phyloP scores from a whole-genome alignment of 2,888 invertebrate genomes.

The Dasypolia templi region DNA sequence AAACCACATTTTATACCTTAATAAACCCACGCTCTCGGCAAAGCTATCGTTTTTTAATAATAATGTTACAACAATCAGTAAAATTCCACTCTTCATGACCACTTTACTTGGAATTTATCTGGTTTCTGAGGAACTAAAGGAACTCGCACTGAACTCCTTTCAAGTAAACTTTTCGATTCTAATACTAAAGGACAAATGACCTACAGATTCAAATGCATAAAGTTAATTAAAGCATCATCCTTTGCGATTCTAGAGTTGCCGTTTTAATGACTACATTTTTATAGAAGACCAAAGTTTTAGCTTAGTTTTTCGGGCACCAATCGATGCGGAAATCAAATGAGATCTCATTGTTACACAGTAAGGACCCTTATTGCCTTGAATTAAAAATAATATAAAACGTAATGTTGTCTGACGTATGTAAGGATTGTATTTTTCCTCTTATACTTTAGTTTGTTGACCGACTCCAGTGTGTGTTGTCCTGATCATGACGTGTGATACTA shows the following conservation, averaged over 20 bases:
- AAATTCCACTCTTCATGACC: slow-evolving; percentile 10
- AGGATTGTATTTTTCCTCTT: slow-evolving; percentile 63
- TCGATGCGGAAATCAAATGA: slow-evolving; percentile 58
- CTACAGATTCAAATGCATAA: not conserved
- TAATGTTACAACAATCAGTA: not conserved
- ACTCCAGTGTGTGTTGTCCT: slow-evolving; percentile 44
- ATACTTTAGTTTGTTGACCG: slow-evolving; percentile 52
- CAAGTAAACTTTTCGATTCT: not conserved
- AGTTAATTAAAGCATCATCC: not conserved
- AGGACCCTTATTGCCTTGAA: slow-evolving; percentile 65
- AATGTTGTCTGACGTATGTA: slow-evolving; percentile 36
- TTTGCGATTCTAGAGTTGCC: not conserved
- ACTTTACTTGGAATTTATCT: slow-evolving; percentile 8
- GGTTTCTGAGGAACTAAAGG: slow-evolving; percentile 32
- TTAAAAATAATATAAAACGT: slow-evolving; percentile 64
- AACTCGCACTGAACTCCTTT: slow-evolving; percentile 35
- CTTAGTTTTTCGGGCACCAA: slow-evolving; percentile 22
- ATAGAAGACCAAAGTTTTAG: slow-evolving; percentile 11
- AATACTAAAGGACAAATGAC: not conserved
- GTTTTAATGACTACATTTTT: slow-evolving; percentile 8
- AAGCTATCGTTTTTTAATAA: not conserved
- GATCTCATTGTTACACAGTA: slow-evolving; percentile 56
- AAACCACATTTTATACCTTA: not conserved
- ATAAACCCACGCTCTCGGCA: not conserved
- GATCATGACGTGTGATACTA: slow-evolving; percentile 74